A percentile compares a stretch with the other conserved stretches of the same genome.
phyloP scores from a whole-genome alignment of 2,113 vertebrate genomes.

The Hystrix cristata region DNA sequence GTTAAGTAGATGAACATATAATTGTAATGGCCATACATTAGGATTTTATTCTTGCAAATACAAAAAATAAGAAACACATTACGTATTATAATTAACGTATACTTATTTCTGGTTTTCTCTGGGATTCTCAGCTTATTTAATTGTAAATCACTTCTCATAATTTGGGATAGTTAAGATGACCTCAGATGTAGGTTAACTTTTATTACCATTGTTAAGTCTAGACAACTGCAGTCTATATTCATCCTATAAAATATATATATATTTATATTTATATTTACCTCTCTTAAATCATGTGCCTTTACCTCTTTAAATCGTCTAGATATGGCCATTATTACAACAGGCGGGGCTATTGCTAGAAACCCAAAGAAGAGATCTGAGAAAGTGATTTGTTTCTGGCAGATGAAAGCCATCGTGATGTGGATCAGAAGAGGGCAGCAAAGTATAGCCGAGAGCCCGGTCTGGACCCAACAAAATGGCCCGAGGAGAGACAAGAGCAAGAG shows the following conservation, averaged over 20 bases:
- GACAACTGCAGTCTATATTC: background rate
- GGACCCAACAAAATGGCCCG: background rate
- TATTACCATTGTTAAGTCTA: background rate
- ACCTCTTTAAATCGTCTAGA: background rate
- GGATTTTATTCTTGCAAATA: background rate
- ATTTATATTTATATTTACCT: background rate
- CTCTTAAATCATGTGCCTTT: background rate
- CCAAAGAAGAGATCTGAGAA: background rate
- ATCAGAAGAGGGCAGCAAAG: conserved; percentile 77
- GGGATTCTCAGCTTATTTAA: background rate
- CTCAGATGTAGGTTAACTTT: background rate
- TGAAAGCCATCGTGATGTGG: background rate
- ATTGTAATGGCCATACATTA: background rate
- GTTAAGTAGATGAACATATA: background rate
- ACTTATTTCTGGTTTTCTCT: background rate
- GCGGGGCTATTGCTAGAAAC: background rate
- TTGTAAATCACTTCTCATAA: conserved; percentile 2
- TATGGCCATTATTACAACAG: background rate
- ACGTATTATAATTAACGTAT: background rate
- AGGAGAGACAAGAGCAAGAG: background rate
- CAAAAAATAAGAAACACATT: background rate
- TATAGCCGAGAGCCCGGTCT: background rate
- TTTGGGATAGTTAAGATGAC: background rate
- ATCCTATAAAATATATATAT: background rate
- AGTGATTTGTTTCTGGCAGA: background rate